Conservation (phyloP, 1,140 invertebrate genomes). For the Zophobas morio region DNA sequence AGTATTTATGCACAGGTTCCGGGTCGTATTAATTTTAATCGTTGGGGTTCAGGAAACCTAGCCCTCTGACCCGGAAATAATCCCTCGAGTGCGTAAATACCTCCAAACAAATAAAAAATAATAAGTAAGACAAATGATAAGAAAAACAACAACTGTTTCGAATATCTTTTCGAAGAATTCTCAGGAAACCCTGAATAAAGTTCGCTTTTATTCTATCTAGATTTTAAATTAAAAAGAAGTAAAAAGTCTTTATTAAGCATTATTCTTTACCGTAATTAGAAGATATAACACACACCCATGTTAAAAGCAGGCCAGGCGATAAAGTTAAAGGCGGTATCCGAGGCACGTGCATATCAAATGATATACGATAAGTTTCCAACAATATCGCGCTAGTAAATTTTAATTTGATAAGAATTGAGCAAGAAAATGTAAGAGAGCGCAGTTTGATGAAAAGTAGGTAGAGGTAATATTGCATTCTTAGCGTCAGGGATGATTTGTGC, state of each 20-base stretch:
- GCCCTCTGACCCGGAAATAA: not conserved
- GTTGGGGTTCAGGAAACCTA: not conserved
- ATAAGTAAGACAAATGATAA: constrained; percentile 9
- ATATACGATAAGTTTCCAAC: constrained; percentile 47
- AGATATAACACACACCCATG: not conserved
- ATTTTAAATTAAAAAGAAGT: too few relatives aligned
- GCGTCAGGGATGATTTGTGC: constrained; percentile 39
- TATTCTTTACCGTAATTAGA: not conserved
- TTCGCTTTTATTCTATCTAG: too few relatives aligned
- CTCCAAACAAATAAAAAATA: constrained; percentile 9
- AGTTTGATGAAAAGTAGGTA: constrained; percentile 44
- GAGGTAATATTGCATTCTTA: constrained; percentile 49
- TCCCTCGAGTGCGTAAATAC: not conserved
- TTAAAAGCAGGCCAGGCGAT: not conserved
- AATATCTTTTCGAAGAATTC: too few relatives aligned
- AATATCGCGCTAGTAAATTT: constrained; percentile 53
- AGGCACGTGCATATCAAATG: constrained; percentile 52
- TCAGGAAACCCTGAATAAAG: too few relatives aligned
- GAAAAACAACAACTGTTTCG: not conserved
- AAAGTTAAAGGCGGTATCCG: constrained; percentile 1
- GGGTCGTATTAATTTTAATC: constrained; percentile 1
- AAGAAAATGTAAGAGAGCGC: constrained; percentile 50
- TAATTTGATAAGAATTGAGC: constrained; percentile 53
- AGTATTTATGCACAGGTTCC: constrained; percentile 4
- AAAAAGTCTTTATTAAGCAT: too few relatives aligned